phyloP scores from a whole-genome alignment of 2,113 vertebrate species.

The Tauraco erythrolophus region DNA sequence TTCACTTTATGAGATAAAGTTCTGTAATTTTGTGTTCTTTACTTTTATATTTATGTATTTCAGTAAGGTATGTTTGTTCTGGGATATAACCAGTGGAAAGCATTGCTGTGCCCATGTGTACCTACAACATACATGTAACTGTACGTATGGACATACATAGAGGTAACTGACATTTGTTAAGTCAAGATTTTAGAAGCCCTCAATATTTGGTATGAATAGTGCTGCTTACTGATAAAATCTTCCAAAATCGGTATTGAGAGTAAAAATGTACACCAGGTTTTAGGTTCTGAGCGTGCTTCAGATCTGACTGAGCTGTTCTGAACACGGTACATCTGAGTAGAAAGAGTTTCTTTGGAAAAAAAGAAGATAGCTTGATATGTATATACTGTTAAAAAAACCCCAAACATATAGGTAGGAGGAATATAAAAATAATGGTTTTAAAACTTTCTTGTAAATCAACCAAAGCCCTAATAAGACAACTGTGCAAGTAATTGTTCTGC shows the following conservation, averaged over 20 bases:
- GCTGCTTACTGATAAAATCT: not conserved
- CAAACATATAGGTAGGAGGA: not conserved
- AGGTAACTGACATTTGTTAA: not conserved
- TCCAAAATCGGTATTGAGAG: not conserved
- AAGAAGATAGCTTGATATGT: not conserved
- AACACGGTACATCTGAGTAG: not conserved
- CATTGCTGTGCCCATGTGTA: not conserved
- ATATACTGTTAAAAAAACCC: not conserved
- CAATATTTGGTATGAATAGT: not conserved
- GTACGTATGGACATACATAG: rapidly evolving
- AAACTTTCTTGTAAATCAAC: not conserved
- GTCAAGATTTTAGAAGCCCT: not conserved
- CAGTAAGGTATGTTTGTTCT: not conserved
- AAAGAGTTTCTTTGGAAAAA: not conserved
- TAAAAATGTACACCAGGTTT: not conserved
- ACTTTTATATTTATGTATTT: not conserved
- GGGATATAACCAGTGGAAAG: not conserved
- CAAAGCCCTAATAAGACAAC: not conserved
- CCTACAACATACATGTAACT: not conserved
- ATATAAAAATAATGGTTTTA: not conserved
- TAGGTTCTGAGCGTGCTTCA: not conserved
- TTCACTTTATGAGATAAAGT: not conserved
- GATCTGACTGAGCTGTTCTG: not conserved
- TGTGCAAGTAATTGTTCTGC: constrained; percentile 44
- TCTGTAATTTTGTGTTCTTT: not conserved